Conservation (phyloP, 2,113 vertebrate species). For the Sinocyclocheilus grahami region DNA sequence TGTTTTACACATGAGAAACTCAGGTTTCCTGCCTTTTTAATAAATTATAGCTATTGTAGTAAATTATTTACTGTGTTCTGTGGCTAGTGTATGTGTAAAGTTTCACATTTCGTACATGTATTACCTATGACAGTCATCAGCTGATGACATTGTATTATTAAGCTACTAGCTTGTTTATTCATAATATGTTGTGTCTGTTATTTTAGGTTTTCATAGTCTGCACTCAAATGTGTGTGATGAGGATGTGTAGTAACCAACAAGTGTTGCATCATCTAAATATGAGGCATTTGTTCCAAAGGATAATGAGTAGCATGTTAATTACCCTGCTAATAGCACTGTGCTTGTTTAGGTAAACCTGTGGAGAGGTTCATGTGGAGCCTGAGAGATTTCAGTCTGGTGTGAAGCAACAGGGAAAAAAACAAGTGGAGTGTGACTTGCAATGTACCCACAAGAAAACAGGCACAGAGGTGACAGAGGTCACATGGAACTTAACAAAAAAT, state of each 20-base stretch:
- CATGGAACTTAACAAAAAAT: background rate
- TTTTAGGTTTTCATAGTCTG: background rate
- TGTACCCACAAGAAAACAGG: background rate
- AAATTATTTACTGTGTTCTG: background rate
- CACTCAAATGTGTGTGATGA: background rate
- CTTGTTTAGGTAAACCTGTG: conserved; percentile 11
- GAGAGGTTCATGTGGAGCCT: conserved; percentile 16
- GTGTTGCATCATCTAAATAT: conserved; percentile 20
- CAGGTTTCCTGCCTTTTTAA: background rate
- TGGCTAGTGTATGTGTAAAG: background rate
- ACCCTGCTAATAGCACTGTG: conserved; percentile 8
- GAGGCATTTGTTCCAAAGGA: background rate
- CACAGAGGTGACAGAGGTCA: background rate
- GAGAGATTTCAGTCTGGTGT: background rate
- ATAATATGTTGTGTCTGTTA: background rate
- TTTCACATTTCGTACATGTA: background rate
- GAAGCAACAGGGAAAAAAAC: conserved; percentile 14
- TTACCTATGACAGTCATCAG: background rate
- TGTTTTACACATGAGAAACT: background rate
- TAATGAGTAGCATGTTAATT: conserved; percentile 24
- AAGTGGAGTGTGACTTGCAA: conserved; percentile 1
- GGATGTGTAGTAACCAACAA: background rate
- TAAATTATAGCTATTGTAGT: background rate
- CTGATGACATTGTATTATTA: background rate
- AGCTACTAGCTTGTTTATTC: background rate